A percentile compares a stretch with the other conserved stretches of the same genome.
Conservation (phyloP, 2,113 vertebrate species). For the Daubentonia madagascariensis region DNA sequence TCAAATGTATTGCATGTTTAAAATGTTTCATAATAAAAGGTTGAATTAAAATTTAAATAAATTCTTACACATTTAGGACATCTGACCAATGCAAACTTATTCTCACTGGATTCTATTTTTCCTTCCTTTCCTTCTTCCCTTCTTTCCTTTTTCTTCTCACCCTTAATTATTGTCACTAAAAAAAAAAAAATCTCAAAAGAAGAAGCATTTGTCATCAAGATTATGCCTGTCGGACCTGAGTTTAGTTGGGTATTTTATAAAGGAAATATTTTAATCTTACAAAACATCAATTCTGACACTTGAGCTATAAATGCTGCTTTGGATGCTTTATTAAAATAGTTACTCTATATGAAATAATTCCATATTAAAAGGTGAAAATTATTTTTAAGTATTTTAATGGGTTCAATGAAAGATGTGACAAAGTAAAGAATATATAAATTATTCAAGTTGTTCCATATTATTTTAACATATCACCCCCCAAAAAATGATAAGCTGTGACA, state of each 20-base stretch:
- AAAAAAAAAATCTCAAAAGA: not conserved
- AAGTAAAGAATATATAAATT: not conserved
- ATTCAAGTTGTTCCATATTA: not conserved
- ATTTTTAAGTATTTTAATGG: not conserved
- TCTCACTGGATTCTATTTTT: not conserved
- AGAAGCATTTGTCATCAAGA: not conserved
- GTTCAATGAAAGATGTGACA: not conserved
- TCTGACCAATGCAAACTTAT: not conserved
- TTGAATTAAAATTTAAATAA: not conserved
- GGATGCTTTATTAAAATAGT: not conserved
- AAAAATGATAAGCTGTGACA: not conserved
- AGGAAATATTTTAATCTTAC: conserved; percentile 8
- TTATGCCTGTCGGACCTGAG: not conserved
- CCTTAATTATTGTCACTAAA: not conserved
- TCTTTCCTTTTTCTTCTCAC: not conserved
- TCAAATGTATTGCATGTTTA: not conserved
- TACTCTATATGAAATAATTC: not conserved
- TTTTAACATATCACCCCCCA: not conserved
- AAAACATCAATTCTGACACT: not conserved
- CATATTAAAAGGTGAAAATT: not conserved
- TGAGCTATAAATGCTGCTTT: not conserved
- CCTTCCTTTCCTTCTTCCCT: not conserved
- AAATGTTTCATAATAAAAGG: not conserved
- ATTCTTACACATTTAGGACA: not conserved
- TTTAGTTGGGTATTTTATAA: not conserved